phyloP scores from a whole-genome alignment of 1,140 invertebrate genomes.

The Lepidotrigona ventralis region DNA sequence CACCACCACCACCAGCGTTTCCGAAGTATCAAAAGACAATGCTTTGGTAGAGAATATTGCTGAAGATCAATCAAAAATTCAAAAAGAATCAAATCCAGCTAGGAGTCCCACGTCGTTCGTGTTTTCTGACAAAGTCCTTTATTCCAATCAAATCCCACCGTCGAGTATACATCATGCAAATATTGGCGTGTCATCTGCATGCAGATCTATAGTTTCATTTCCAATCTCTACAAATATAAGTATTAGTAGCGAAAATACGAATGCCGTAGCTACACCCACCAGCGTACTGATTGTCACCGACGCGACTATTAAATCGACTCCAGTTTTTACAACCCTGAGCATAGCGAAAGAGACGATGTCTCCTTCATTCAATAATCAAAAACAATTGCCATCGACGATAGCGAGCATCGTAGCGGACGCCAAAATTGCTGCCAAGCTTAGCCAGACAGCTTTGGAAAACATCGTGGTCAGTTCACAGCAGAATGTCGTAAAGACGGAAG shows the following conservation, averaged over 20 bases:
- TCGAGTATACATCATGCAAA: conserved; percentile 72
- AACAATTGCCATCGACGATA: conserved; percentile 63
- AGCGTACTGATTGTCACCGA: conserved; percentile 11
- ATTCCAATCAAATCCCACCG: conserved; percentile 62
- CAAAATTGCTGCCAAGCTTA: conserved; percentile 73
- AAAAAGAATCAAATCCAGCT: conserved; percentile 60
- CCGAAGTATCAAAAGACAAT: conserved; percentile 66
- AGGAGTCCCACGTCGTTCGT: conserved; percentile 57
- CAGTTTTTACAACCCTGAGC: conserved; percentile 34
- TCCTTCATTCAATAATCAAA: conserved; percentile 57
- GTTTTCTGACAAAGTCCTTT: conserved; percentile 63
- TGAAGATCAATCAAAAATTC: conserved; percentile 51
- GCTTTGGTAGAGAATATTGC: conserved; percentile 30
- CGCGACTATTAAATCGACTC: conserved; percentile 45
- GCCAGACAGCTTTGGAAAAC: conserved; percentile 65
- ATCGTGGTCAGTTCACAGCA: conserved; percentile 47
- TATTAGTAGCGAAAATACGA: conserved; percentile 9
- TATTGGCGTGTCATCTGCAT: conserved; percentile 58
- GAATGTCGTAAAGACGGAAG: conserved; percentile 13
- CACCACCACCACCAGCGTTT: conserved; percentile 71
- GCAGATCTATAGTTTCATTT: conserved; percentile 55
- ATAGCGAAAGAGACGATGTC: conserved; percentile 58
- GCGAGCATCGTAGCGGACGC: conserved; percentile 72
- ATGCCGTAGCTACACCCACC: conserved; percentile 1
- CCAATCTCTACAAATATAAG: conserved; percentile 37